Base-by-base conservation (phyloP, 2,797 vertebrate genomes). In the Dendrocincla fuliginosa region DNA sequence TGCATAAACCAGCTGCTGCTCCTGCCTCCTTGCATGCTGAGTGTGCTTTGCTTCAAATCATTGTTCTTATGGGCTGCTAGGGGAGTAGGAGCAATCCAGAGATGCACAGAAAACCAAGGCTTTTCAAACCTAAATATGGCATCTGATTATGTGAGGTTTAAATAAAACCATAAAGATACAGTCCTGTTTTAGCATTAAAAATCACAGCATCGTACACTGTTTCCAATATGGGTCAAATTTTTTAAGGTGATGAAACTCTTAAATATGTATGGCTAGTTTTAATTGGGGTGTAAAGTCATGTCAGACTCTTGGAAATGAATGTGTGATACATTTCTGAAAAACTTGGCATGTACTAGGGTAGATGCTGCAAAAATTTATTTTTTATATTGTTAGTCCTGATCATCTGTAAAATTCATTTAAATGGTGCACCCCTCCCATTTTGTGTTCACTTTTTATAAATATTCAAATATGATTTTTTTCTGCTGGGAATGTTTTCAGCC, bases 1-100 rank as follows among this genome's bases (percentile, higher is more conserved):
- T 84, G 50, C 61, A 91, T 85, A 95, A 96, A 95, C 13, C 65
- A 91, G 69, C 88, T 55, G 79, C 79, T 80, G 35, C 53, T 92
- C 44, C 71, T 89, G 61, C 35, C 50, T 95, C 20, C 55, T 47
- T 61, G 64, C 79, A 65, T 56, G 46, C 79, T 84, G 55, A 59
- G 77, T 32, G 67, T 30, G 11, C 25, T 89, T 91, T 73, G 20
- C 44, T 95, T 65, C 59, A 90, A 91, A 81, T 75, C 84, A 60
- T 3, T 15, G 25, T 84, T 92, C 42, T 90, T 81, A 68, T 0
- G 27, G 76, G 83, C 50, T 86, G 85, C 81, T 80, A 37, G 37
- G 56, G 41, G 35, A 89, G 42, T 20, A 71, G 50, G 12, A 81
- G 33, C 33, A 81, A 65, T 11, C 32, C 65, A 95, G 37, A 37